These are phyloP conservation scores for Sander lucioperca DNA, from an alignment of 2,113 vertebrate species.

Conservation along the genomic window DNA sequence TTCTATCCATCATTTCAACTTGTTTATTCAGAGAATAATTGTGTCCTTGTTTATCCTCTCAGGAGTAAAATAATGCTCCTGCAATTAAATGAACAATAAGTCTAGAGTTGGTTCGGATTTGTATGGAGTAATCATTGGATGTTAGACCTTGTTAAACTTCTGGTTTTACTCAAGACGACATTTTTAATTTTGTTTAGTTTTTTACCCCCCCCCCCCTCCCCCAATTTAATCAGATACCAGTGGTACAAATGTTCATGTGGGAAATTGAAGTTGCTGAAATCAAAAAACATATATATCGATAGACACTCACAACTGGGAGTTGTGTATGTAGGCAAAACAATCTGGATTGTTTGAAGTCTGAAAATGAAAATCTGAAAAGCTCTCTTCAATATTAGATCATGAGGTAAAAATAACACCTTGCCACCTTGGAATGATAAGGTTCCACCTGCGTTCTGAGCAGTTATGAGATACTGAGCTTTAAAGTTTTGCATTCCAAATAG, in stretches of 20 bases:
- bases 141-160: conserved; percentile 43
- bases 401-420: too few species aligned
- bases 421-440: too few species aligned
- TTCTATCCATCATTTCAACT: conserved; percentile 74
- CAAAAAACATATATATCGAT: background rate
- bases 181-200: conserved; percentile 23
- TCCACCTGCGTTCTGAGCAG: too few species aligned
- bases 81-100: conserved; percentile 62
- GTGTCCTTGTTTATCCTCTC: conserved; percentile 68
- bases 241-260: background rate
- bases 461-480: too few species aligned
- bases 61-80: conserved; percentile 53
- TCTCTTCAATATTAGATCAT: too few species aligned
- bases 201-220: background rate
- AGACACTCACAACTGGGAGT: too few species aligned
- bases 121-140: conserved; percentile 26
- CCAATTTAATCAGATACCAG: background rate
- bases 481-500: too few species aligned
- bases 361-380: too few species aligned
- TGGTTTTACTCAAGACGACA: conserved; percentile 37
- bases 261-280: background rate
- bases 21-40: conserved; percentile 68
- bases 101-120: conserved; percentile 54
- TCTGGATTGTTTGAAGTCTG: too few species aligned
- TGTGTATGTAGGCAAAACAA: too few species aligned